Percentiles rank a stretch among this genome's conserved stretches.
These are phyloP conservation scores for Cygnus olor DNA, from an alignment of 2,797 vertebrate genomes.

Conservation along the genomic window DNA sequence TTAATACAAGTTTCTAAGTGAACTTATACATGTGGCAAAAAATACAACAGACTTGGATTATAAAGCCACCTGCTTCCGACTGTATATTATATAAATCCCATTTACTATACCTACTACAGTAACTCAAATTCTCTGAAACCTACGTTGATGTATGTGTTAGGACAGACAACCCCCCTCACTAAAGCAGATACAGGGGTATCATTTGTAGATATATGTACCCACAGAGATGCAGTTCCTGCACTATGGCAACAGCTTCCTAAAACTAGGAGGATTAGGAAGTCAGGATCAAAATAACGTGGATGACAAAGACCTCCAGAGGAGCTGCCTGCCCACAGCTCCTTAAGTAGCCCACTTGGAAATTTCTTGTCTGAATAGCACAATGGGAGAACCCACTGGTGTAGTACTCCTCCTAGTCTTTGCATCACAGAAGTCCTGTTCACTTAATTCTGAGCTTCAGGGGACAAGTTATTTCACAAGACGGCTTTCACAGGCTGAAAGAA, in stretches of 20 bases:
- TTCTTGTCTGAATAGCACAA: neutral
- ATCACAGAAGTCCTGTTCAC: neutral
- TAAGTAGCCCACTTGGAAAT: fast-evolving
- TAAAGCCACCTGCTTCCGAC: neutral
- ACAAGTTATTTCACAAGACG: fast-evolving
- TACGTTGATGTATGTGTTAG: neutral
- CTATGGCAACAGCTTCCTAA: neutral
- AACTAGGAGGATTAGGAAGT: neutral
- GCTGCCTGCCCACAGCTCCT: neutral
- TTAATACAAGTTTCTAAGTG: conserved; percentile 46
- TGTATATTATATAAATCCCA: neutral
- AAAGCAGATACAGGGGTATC: neutral
- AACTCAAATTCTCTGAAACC: neutral
- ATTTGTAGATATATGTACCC: neutral
- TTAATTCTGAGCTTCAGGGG: neutral
- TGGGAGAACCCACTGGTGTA: neutral
- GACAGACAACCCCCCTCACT: neutral
- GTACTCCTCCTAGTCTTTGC: neutral
- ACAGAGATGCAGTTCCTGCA: neutral
- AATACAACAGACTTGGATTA: neutral
- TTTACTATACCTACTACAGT: neutral
- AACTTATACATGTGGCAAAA: conserved; percentile 18
- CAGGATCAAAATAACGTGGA: neutral
- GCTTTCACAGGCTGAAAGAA: neutral
- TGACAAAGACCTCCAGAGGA: neutral